Evolutionary conservation across 2,888 invertebrate genomes (phyloP).

Genomic region (Pristionchus exspectatus): DNA sequence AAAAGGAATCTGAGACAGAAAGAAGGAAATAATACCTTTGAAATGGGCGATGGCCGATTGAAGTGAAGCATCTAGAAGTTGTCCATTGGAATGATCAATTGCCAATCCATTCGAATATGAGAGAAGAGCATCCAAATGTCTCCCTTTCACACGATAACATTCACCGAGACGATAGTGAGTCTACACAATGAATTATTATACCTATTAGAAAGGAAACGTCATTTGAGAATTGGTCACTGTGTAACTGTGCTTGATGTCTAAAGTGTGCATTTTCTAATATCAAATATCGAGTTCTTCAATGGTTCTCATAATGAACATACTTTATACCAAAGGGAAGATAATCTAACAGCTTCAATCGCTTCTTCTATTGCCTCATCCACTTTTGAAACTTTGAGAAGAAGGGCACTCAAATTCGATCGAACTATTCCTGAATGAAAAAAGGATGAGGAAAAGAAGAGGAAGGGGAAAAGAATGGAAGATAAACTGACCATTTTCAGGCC

Average conservation of each 20-base stretch:
- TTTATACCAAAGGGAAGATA: conserved; percentile 49
- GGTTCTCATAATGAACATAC: background rate
- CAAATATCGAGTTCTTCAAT: too few species aligned
- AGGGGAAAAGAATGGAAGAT: background rate
- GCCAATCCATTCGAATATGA: conserved; percentile 21
- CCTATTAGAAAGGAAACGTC: too few species aligned
- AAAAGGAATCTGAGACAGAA: background rate
- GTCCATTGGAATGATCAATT: conserved; percentile 23
- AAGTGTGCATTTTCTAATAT: background rate
- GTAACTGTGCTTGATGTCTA: background rate
- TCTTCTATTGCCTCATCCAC: conserved; percentile 42
- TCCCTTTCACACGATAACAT: background rate
- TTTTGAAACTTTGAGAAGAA: conserved; percentile 25
- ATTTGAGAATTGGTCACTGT: too few species aligned
- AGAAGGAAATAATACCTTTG: background rate
- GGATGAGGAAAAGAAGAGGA: background rate
- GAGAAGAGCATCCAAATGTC: background rate
- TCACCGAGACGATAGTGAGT: conserved; percentile 33
- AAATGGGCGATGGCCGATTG: conserved; percentile 15
- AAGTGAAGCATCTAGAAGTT: conserved; percentile 16
- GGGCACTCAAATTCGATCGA: conserved; percentile 46
- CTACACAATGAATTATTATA: background rate
- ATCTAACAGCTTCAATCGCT: conserved; percentile 25
- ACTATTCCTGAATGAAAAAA: conserved; percentile 41
- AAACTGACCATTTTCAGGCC: conserved; percentile 53